Evolutionary conservation across 2,797 vertebrate species (phyloP).

Genomic region (Chelidonichthys spinosus): DNA sequence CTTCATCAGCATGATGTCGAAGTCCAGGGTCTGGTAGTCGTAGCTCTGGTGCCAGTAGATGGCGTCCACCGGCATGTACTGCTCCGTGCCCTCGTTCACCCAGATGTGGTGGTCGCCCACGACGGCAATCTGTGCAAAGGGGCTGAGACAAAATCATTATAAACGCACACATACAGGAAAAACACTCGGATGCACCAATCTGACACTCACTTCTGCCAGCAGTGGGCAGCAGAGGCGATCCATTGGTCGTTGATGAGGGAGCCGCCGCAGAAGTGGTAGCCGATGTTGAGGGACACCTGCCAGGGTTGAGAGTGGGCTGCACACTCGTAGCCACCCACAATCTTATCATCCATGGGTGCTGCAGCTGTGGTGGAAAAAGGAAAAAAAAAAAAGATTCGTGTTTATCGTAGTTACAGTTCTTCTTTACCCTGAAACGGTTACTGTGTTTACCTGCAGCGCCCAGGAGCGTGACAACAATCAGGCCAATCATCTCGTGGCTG

Average conservation of each 20-base stretch:
- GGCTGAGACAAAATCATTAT: slow-evolving; percentile 52
- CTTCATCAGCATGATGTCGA: slow-evolving; percentile 84
- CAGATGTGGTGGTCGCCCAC: slow-evolving; percentile 83
- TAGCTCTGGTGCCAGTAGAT: slow-evolving; percentile 83
- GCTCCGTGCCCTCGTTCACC: slow-evolving; percentile 77
- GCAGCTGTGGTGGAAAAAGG: slow-evolving; percentile 63
- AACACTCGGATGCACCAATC: background rate
- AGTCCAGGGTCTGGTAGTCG: slow-evolving; percentile 81
- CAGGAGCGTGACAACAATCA: slow-evolving; percentile 73
- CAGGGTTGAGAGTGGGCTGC: slow-evolving; percentile 73
- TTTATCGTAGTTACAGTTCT: background rate
- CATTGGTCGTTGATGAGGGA: slow-evolving; percentile 83
- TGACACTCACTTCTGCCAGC: slow-evolving; percentile 80
- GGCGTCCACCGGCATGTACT: slow-evolving; percentile 79
- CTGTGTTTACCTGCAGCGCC: slow-evolving; percentile 77
- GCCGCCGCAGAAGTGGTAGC: slow-evolving; percentile 79
- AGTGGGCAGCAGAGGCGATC: slow-evolving; percentile 84
- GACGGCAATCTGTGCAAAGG: slow-evolving; percentile 66
- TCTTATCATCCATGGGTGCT: slow-evolving; percentile 76
- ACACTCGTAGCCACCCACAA: slow-evolving; percentile 81
- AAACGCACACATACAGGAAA: background rate
- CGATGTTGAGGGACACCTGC: slow-evolving; percentile 80
- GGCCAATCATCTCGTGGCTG: slow-evolving; percentile 72
- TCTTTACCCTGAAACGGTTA: background rate
- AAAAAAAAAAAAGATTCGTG: slow-evolving; percentile 3